These are phyloP conservation scores for Stegana nigrithorax DNA, from an alignment of 2,888 invertebrate genomes.

Conservation along the genomic window DNA sequence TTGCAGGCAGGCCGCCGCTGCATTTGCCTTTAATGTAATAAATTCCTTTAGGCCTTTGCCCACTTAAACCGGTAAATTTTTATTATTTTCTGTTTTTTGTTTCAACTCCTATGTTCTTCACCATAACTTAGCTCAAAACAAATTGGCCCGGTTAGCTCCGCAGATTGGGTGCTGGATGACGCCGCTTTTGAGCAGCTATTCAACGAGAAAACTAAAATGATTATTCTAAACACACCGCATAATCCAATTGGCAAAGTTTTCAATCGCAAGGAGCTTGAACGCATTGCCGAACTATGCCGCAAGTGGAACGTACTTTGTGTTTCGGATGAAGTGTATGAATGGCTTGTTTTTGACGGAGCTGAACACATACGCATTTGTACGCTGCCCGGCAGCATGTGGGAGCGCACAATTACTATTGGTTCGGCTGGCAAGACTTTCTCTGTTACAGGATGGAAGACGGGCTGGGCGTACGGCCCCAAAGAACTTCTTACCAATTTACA, in stretches of 20 bases:
- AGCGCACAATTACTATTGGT: conserved; percentile 95
- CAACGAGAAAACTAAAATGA: conserved; percentile 89
- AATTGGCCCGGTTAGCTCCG: conserved; percentile 73
- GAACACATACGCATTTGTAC: conserved; percentile 94
- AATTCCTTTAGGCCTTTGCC: conserved; percentile 16
- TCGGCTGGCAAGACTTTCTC: conserved; percentile 99
- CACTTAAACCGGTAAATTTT: no score
- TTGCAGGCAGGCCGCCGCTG: conserved; percentile 24
- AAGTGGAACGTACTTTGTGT: conserved; percentile 93
- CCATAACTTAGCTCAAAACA: no score
- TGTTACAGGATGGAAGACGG: conserved; percentile 96
- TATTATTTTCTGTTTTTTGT: no score
- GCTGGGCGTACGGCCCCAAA: conserved; percentile 95
- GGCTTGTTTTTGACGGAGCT: conserved; percentile 88
- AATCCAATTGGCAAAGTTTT: conserved; percentile 95
- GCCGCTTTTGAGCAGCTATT: conserved; percentile 84
- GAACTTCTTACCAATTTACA: conserved; percentile 83
- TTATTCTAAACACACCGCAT: conserved; percentile 97
- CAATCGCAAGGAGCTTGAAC: conserved; percentile 73
- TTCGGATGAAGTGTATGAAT: conserved; percentile 98
- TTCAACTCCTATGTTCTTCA: no score
- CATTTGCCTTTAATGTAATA: conserved; percentile 11
- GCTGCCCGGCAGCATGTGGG: conserved; percentile 97
- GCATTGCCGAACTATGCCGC: conserved; percentile 89
- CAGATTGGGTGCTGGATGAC: conserved; percentile 90